A percentile compares a stretch with the other conserved stretches of the same genome.
Evolutionary conservation across 2,797 vertebrate species (phyloP).

Genomic region (Peromyscus eremicus): DNA sequence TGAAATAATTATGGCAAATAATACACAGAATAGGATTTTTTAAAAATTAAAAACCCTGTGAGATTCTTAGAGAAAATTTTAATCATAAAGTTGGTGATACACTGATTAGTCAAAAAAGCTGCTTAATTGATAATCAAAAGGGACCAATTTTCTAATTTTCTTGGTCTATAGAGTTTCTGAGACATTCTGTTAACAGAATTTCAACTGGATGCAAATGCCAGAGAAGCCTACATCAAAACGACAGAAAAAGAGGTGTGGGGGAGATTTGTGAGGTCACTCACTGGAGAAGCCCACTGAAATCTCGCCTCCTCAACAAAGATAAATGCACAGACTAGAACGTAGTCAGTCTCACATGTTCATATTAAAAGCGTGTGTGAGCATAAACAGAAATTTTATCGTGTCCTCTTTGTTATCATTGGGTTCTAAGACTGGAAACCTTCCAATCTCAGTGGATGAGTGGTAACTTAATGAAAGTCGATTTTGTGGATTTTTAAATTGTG

Average conservation of each 20-base stretch:
- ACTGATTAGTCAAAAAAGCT: conserved; percentile 43
- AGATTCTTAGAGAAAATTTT: conserved; percentile 49
- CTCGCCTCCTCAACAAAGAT: not conserved
- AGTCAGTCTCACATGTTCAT: not conserved
- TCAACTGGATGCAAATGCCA: not conserved
- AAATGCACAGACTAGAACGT: not conserved
- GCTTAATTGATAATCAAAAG: not conserved
- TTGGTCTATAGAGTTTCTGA: conserved; percentile 37
- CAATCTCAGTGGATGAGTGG: not conserved
- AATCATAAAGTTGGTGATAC: not conserved
- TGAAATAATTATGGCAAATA: not conserved
- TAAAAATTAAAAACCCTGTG: not conserved
- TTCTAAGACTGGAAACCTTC: not conserved
- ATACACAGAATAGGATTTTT: not conserved
- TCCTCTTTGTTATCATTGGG: not conserved
- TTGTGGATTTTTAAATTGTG: not conserved
- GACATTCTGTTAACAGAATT: conserved; percentile 8
- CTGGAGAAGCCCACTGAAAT: not conserved
- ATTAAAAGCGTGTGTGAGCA: not conserved
- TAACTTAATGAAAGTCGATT: not conserved
- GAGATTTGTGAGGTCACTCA: not conserved
- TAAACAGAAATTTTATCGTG: conserved; percentile 42
- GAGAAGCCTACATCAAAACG: conserved; percentile 33
- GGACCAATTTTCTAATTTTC: conserved; percentile 26
- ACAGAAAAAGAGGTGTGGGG: not conserved